Evolutionary conservation across 2,797 vertebrate species (phyloP), one percentile per base, ranked within the genome.

Genomic region (Chelon auratus): DNA sequence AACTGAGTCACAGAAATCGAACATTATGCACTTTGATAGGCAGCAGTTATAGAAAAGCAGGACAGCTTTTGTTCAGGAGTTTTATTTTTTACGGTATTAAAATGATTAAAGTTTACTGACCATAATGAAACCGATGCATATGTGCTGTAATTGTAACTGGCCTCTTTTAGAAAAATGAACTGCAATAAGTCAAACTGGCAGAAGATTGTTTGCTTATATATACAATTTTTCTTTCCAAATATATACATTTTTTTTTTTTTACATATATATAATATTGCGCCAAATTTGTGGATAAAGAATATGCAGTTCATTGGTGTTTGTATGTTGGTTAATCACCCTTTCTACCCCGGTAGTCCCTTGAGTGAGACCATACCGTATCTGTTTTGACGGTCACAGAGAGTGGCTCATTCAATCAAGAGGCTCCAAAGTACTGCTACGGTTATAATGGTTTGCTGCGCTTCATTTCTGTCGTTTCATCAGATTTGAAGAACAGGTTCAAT

Each of bases 11-110:
- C 84, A 72, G 22, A 89, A 82, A 84, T 86, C 50, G 26, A 80
- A 91, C 87, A 92, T 90, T 94, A 93, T 93, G 94, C 94, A 95
- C 94, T 95, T 95, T 95, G 89, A 90, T 85, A 85, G 81, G 83
- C 84, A 87, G 75, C 80, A 75, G 76, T 84, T 91, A 72, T 75
- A 84, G 80, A 58, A 78, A 65, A 62, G 70, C 42, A 39, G 42
- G 51, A 61, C 64, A 68, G 76, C 50, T 82, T 87, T 77, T 77
- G 24, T 72, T 69, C 72, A 60, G 73, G 65, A 78, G 37, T 84
- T 84, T 52, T 20, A 40, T 75, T 83, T 86, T 78, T 57, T 80
- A 76, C 18, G 17, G 51, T 79, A 67, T 69, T 78, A 74, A 71
- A 81, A 77, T 60, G 4, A 65, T 72, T 1, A 36, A 81, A 42